Percentiles rank a stretch among this genome's conserved stretches.
Conservation (phyloP, 1,140 invertebrate species). For the Penaeus vannamei region DNA sequence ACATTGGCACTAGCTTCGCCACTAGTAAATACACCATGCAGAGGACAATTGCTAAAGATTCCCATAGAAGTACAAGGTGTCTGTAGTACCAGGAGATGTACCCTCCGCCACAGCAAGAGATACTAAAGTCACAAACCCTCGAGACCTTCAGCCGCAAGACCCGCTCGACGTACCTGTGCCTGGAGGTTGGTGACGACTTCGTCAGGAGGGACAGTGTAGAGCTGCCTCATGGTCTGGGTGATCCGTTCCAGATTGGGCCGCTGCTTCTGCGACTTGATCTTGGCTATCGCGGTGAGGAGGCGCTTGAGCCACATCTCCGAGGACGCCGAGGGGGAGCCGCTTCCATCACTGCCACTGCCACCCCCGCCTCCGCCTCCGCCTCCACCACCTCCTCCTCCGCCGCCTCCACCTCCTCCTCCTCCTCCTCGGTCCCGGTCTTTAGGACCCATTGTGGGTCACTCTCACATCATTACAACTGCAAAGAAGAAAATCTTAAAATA, state of each 20-base stretch:
- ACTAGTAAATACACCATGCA: too few species aligned
- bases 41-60: too few species aligned
- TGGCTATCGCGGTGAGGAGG: conserved; percentile 92
- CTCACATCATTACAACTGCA: conserved; percentile 61
- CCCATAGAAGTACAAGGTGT: too few species aligned
- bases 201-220: conserved; percentile 75
- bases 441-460: conserved; percentile 57
- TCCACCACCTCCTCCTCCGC: conserved; percentile 26
- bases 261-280: conserved; percentile 95
- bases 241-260: conserved; percentile 92
- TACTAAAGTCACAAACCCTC: too few species aligned
- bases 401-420: conserved; percentile 32
- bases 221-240: conserved; percentile 89
- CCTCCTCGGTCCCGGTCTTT: conserved; percentile 60
- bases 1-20: too few species aligned
- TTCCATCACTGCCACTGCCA: background rate
- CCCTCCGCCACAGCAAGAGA: too few species aligned
- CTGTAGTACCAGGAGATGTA: too few species aligned
- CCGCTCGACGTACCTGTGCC: conserved; percentile 39
- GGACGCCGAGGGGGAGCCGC: conserved; percentile 14
- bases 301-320: conserved; percentile 81
- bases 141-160: too few species aligned
- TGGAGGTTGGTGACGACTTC: conserved; percentile 54
- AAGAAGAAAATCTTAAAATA: background rate
- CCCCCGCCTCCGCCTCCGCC: conserved; percentile 34